Evolutionary conservation across 2,797 vertebrate species (phyloP).

Genomic region (Aratinga solstitialis): DNA sequence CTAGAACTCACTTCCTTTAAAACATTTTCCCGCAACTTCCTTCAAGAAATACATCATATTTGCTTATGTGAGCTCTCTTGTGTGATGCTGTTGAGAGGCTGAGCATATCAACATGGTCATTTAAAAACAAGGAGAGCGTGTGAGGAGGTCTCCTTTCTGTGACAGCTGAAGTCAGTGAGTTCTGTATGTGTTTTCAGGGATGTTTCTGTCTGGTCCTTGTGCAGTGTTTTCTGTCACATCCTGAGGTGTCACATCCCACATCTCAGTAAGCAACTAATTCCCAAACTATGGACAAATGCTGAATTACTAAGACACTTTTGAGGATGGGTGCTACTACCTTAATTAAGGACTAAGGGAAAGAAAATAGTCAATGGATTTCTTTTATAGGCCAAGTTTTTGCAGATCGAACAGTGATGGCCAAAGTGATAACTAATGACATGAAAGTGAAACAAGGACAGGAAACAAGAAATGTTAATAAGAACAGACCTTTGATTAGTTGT

Average conservation of each 20-base stretch:
- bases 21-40: neutral
- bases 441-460: neutral
- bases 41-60: neutral
- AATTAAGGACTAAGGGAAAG: neutral
- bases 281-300: neutral
- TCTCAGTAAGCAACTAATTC: neutral
- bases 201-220: neutral
- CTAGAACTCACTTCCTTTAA: neutral
- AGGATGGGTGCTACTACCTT: neutral
- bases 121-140: neutral
- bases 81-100: neutral
- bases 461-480: neutral
- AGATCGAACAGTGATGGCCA: neutral
- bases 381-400: neutral
- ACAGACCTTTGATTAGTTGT: neutral
- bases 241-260: neutral
- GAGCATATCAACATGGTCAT: neutral
- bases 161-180: neutral
- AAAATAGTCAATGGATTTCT: neutral
- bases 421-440: rapidly evolving
- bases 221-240: neutral
- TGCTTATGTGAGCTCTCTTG: neutral
- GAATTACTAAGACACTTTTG: neutral
- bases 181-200: neutral
- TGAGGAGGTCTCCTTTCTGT: neutral